Conservation (phyloP, 2,888 invertebrate genomes). For the Ophioninae sp. region DNA sequence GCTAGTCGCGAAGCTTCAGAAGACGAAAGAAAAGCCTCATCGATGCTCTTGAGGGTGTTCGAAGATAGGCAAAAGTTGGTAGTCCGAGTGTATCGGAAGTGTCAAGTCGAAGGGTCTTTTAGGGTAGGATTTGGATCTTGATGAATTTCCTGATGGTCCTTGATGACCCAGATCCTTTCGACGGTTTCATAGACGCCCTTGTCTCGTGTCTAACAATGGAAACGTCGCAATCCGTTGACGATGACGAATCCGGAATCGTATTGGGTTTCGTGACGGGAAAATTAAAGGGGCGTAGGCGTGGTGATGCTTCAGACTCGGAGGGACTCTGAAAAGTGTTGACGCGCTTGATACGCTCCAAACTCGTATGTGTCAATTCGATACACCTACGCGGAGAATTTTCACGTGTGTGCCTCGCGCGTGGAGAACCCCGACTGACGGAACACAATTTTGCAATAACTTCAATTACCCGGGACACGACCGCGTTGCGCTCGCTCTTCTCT, state of each 20-base stretch:
- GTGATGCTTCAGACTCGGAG: slow-evolving; percentile 61
- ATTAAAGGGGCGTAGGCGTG: slow-evolving; percentile 71
- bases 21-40: background rate
- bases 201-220: background rate
- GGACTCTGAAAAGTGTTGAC: slow-evolving; percentile 30
- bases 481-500: slow-evolving; percentile 56
- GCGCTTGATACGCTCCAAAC: background rate
- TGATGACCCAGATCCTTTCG: background rate
- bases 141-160: background rate
- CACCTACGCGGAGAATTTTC: background rate
- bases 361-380: background rate
- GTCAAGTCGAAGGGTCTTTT: background rate
- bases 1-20: background rate
- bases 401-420: no score
- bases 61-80: background rate
- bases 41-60: background rate
- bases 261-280: slow-evolving; percentile 71
- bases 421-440: slow-evolving; percentile 75
- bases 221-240: background rate
- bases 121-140: background rate
- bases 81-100: no score
- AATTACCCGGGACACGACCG: slow-evolving; percentile 78
- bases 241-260: slow-evolving; percentile 56
- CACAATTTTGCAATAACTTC: slow-evolving; percentile 81
- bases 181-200: background rate